Evolutionary conservation across 2,888 invertebrate genomes (phyloP).

Genomic region (Agrilus mali): DNA sequence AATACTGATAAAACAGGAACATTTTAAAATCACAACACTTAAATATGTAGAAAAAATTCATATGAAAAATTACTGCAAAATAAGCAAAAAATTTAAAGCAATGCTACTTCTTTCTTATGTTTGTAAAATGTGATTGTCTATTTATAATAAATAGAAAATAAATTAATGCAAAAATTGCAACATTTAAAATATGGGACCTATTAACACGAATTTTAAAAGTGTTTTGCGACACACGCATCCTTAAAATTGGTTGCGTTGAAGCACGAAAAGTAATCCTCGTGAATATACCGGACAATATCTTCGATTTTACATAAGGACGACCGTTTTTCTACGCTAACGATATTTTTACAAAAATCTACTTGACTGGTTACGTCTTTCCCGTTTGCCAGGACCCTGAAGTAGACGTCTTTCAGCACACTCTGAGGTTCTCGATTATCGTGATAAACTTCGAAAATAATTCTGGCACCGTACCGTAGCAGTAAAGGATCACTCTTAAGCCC

Average conservation of each 20-base stretch:
- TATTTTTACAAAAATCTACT: conserved; percentile 65
- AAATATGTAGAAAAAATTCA: too few relatives aligned
- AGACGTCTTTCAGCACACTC: conserved; percentile 49
- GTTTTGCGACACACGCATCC: conserved; percentile 50
- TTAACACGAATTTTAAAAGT: background rate
- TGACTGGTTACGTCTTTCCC: conserved; percentile 76
- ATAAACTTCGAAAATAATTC: conserved; percentile 81
- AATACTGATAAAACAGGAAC: too few relatives aligned
- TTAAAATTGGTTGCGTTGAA: conserved; percentile 84
- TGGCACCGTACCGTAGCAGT: conserved; percentile 73
- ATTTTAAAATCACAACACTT: too few relatives aligned
- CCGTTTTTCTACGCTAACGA: conserved; percentile 39
- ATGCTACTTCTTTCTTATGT: too few relatives aligned
- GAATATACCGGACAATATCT: conserved; percentile 74
- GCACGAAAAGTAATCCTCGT: conserved; percentile 71
- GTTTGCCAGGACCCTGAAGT: conserved; percentile 72
- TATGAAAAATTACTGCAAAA: too few relatives aligned
- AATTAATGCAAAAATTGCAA: too few relatives aligned
- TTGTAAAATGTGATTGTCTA: too few relatives aligned
- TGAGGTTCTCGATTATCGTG: conserved; percentile 42
- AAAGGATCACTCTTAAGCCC: conserved; percentile 54
- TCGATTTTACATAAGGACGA: conserved; percentile 69
- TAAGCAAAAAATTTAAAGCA: too few relatives aligned
- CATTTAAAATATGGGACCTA: too few relatives aligned
- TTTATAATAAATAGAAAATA: too few relatives aligned